Evolutionary conservation across 1,140 invertebrate species (phyloP).

Genomic region (Homarus americanus): DNA sequence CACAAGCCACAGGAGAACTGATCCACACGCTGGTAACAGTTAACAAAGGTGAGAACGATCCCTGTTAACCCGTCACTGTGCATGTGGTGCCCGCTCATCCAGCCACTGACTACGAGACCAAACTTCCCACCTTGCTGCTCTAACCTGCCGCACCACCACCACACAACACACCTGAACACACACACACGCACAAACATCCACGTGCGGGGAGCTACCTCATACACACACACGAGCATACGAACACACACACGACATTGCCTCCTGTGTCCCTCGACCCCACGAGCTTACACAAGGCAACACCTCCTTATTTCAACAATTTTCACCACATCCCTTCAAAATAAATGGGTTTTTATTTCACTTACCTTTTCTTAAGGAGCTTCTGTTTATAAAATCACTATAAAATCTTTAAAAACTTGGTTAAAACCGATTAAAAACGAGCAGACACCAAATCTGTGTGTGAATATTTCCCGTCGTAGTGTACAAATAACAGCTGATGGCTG

Average conservation of each 20-base stretch:
- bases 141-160: neutral
- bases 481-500: neutral
- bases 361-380: neutral
- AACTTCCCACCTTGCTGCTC: conserved; percentile 12
- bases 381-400: neutral
- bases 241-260: neutral
- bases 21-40: too few relatives aligned
- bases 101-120: neutral
- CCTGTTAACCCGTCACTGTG: too few relatives aligned
- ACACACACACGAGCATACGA: neutral
- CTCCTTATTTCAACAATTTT: neutral
- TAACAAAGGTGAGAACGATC: too few relatives aligned
- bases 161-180: neutral
- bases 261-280: too few relatives aligned
- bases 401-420: neutral
- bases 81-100: neutral
- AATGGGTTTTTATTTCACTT: neutral
- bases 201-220: neutral
- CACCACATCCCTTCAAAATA: neutral
- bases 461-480: neutral
- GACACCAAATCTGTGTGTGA: neutral
- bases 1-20: too few relatives aligned
- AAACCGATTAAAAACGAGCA: neutral
- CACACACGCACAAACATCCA: conserved; percentile 26
- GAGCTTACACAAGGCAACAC: neutral